Evolutionary conservation across 35 echinoderm and acorn worm species (phyloP).

Genomic region (Patiria miniata): DNA sequence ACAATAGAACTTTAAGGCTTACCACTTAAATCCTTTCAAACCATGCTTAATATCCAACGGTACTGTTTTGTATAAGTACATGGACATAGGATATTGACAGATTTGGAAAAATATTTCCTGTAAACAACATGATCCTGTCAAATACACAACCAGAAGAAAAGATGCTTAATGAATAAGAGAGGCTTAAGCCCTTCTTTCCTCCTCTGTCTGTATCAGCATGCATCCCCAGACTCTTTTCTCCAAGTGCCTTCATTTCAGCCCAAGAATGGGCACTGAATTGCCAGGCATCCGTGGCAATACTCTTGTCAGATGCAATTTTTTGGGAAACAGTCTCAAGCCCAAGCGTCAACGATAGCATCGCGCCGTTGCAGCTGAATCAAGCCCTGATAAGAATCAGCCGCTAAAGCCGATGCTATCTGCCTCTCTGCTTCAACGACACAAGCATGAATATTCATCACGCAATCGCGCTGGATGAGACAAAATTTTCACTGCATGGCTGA

Average conservation of each 20-base stretch:
- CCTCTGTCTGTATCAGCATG: background rate
- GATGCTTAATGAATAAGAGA: background rate
- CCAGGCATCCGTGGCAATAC: background rate
- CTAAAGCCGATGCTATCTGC: constrained; percentile 1
- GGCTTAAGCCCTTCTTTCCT: background rate
- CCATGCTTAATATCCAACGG: too few relatives aligned
- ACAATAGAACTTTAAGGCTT: too few relatives aligned
- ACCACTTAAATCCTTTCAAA: too few relatives aligned
- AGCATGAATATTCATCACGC: constrained; percentile 12
- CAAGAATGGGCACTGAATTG: background rate
- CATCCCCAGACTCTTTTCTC: background rate
- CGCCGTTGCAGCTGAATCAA: background rate
- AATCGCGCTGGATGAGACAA: background rate
- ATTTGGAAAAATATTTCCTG: too few relatives aligned
- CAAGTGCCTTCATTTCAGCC: background rate
- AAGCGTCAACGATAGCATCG: background rate
- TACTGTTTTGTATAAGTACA: too few relatives aligned
- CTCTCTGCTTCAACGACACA: background rate
- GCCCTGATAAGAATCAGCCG: background rate
- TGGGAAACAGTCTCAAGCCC: constrained; percentile 1
- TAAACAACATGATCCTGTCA: too few relatives aligned
- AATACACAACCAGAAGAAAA: too few relatives aligned
- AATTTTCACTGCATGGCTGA: too few relatives aligned
- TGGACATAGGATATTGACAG: too few relatives aligned
- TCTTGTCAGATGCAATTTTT: constrained; percentile 24